These are phyloP conservation scores for Dryomyza anilis DNA, from an alignment of 2,888 invertebrate species.

Conservation along the genomic window DNA sequence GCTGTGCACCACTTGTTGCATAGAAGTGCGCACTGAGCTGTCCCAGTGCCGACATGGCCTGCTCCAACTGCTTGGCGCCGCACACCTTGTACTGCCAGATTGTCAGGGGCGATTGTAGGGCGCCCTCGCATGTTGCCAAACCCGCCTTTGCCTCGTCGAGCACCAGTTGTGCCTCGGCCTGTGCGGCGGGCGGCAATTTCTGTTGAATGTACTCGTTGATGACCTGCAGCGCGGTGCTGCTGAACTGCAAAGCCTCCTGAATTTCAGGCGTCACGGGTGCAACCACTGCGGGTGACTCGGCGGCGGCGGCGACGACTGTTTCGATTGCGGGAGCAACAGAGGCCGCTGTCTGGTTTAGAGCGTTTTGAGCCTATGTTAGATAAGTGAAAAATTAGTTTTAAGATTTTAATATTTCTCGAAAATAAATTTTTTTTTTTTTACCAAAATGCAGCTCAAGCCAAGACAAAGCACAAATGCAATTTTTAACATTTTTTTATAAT, in stretches of 20 bases:
- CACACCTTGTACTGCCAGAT: constrained; percentile 37
- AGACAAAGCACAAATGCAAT: too few species aligned
- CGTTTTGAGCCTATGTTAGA: too few species aligned
- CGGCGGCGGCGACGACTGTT: too few species aligned
- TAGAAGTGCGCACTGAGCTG: constrained; percentile 9
- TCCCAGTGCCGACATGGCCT: constrained; percentile 27
- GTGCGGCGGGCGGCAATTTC: constrained; percentile 27
- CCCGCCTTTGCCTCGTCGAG: constrained; percentile 23
- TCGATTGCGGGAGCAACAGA: too few species aligned
- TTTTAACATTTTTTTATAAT: too few species aligned
- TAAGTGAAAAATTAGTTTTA: too few species aligned
- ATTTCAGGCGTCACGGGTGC: too few species aligned
- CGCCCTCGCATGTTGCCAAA: constrained; percentile 29
- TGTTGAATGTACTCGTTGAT: constrained; percentile 28
- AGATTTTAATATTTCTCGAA: too few species aligned
- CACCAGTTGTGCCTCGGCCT: constrained; percentile 29
- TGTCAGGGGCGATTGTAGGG: constrained; percentile 12
- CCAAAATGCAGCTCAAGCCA: too few species aligned
- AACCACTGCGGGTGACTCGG: too few species aligned
- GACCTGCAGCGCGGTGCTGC: constrained; percentile 13
- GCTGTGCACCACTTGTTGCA: constrained; percentile 1
- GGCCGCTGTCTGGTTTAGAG: too few species aligned
- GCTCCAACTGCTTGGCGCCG: constrained; percentile 25
- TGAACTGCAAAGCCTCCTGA: constrained; percentile 29
- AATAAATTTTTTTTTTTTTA: too few species aligned